Percentiles rank a stretch among this genome's conserved stretches.
phyloP scores from a whole-genome alignment of 35 echinoderm and acorn worm genomes.

The Acanthaster planci region DNA sequence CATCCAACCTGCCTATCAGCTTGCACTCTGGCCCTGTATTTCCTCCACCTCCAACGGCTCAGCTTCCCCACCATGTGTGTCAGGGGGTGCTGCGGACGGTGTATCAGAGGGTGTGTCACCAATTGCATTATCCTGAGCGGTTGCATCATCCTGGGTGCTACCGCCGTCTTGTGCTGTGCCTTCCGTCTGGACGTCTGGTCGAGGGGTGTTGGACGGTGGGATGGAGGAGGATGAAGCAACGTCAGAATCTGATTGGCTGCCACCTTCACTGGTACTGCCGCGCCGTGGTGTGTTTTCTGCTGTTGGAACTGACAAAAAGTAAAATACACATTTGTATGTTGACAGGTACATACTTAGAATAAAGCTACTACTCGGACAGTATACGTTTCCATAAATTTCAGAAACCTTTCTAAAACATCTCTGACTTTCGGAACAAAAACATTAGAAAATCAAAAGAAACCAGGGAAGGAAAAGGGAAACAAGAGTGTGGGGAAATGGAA shows the following conservation, averaged over 20 bases:
- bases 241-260: constrained; percentile 6
- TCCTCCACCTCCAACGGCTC: too few species aligned
- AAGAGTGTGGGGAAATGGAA: too few species aligned
- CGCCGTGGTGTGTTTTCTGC: neutral
- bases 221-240: neutral
- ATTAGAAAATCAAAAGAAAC: too few species aligned
- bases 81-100: neutral
- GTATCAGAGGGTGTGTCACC: neutral
- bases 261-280: constrained; percentile 4
- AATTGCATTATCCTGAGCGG: neutral
- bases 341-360: too few species aligned
- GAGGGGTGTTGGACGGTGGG: neutral
- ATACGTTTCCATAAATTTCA: too few species aligned
- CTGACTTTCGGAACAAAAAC: too few species aligned
- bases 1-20: neutral
- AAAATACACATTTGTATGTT: too few species aligned
- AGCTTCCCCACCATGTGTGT: neutral
- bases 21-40: neutral
- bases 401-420: too few species aligned
- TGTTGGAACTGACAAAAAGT: too few species aligned
- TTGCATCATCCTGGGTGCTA: neutral
- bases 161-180: neutral
- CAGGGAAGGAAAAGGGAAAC: too few species aligned
- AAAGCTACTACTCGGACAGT: too few species aligned
- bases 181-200: neutral